Evolutionary conservation across 35 echinoderm and acorn worm genomes (phyloP).

Genomic region (Patiria miniata): DNA sequence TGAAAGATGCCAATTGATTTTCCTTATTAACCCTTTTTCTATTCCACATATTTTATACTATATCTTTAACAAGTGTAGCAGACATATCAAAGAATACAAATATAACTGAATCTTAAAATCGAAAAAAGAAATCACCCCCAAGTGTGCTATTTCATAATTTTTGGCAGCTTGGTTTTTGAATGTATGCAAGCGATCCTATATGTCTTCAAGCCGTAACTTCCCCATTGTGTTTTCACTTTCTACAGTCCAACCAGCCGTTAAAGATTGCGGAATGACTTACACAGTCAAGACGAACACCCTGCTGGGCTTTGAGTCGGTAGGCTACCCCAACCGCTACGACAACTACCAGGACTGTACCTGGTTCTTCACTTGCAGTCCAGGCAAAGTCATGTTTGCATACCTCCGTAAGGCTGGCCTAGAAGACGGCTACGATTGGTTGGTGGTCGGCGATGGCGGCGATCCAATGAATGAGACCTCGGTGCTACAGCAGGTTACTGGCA

Average conservation of each 20-base stretch:
- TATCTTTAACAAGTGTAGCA: too few species aligned
- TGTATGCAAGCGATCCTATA: too few species aligned
- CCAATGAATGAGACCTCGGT: not conserved
- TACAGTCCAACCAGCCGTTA: slow-evolving; percentile 57
- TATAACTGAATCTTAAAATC: too few species aligned
- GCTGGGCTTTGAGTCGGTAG: slow-evolving; percentile 53
- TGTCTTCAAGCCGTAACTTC: too few species aligned
- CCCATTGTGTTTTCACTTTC: not conserved
- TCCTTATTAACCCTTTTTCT: too few species aligned
- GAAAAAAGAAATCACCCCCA: too few species aligned
- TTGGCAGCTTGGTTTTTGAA: too few species aligned
- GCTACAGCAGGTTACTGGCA: slow-evolving; percentile 36
- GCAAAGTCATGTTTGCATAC: slow-evolving; percentile 30
- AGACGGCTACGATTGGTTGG: slow-evolving; percentile 53
- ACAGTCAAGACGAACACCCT: slow-evolving; percentile 53
- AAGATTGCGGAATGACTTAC: slow-evolving; percentile 43
- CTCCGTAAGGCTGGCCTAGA: slow-evolving; percentile 68
- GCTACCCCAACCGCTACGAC: slow-evolving; percentile 66
- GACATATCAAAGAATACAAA: too few species aligned
- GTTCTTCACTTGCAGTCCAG: slow-evolving; percentile 15
- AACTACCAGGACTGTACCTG: slow-evolving; percentile 73
- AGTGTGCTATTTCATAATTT: too few species aligned
- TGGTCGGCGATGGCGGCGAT: slow-evolving; percentile 54
- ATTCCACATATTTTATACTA: too few species aligned
- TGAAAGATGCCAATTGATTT: too few species aligned